These are phyloP conservation scores for Aspidapion aeneum DNA, from an alignment of 2,888 invertebrate species.

Conservation along the genomic window DNA sequence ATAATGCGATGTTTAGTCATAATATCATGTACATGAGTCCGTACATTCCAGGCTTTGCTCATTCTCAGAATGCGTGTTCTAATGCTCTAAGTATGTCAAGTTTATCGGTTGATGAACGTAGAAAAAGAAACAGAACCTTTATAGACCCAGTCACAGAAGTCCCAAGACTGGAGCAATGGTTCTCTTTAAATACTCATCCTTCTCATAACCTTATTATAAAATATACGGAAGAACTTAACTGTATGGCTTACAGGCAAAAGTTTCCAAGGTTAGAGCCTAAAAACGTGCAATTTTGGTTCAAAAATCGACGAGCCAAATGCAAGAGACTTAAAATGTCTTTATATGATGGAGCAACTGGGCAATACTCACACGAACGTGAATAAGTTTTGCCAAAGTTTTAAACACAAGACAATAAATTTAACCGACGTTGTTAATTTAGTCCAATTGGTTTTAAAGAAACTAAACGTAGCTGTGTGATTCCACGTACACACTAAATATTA, in stretches of 20 bases:
- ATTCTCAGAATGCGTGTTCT: slow-evolving; percentile 48
- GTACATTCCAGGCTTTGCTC: slow-evolving; percentile 64
- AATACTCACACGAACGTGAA: slow-evolving; percentile 58
- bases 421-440: too few relatives aligned
- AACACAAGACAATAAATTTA: background rate
- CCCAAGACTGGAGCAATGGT: slow-evolving; percentile 92
- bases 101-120: slow-evolving; percentile 76
- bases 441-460: too few relatives aligned
- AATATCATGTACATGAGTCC: slow-evolving; percentile 92
- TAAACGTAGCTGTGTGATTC: too few relatives aligned
- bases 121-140: slow-evolving; percentile 96
- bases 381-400: slow-evolving; percentile 36
- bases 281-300: slow-evolving; percentile 99
- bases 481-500: too few relatives aligned
- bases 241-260: slow-evolving; percentile 96
- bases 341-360: slow-evolving; percentile 70
- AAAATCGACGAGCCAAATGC: slow-evolving; percentile 97
- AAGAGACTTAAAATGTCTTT: slow-evolving; percentile 92
- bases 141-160: slow-evolving; percentile 99
- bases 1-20: slow-evolving; percentile 85
- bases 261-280: slow-evolving; percentile 98
- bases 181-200: slow-evolving; percentile 96
- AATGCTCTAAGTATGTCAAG: slow-evolving; percentile 56
- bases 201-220: slow-evolving; percentile 96
- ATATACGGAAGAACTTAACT: slow-evolving; percentile 95